Percentiles rank a stretch among this genome's conserved stretches.
Evolutionary conservation across 2,113 vertebrate species (phyloP).

Genomic region (Sisor rabdophorus): DNA sequence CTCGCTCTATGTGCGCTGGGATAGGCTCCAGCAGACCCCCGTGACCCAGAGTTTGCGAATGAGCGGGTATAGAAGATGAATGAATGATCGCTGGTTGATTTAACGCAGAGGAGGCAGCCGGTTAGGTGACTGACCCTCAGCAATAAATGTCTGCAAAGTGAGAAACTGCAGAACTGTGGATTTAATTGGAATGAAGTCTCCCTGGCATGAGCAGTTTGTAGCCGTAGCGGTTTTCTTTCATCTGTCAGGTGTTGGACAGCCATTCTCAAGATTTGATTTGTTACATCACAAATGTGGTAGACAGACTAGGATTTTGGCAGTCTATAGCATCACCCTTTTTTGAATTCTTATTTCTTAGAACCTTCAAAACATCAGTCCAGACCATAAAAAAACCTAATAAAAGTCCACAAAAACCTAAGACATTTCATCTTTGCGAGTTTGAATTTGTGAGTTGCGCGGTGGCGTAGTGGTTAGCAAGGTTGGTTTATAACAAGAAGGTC

Average conservation of each 20-base stretch:
- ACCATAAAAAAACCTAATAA: background rate
- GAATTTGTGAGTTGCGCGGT: background rate
- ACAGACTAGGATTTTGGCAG: conserved; percentile 34
- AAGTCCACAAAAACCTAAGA: background rate
- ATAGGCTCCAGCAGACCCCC: too few relatives aligned
- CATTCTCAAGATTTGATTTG: too few relatives aligned
- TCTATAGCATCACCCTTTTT: conserved; percentile 13
- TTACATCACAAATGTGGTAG: conserved; percentile 27
- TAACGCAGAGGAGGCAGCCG: background rate
- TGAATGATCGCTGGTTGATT: too few relatives aligned
- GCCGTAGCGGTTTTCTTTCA: conserved; percentile 23
- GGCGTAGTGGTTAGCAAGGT: too few relatives aligned
- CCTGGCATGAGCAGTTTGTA: conserved; percentile 20
- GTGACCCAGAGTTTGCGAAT: too few relatives aligned
- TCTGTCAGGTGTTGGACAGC: conserved; percentile 21
- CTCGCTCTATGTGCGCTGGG: too few relatives aligned
- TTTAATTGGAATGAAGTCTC: conserved; percentile 34
- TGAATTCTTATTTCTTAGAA: background rate
- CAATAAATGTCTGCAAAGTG: background rate
- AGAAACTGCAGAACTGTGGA: conserved; percentile 25
- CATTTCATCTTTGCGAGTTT: background rate
- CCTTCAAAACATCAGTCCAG: background rate
- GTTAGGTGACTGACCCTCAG: background rate
- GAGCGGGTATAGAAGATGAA: too few relatives aligned
- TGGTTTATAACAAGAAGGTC: too few relatives aligned